Conservation (phyloP, 2,888 invertebrate species). For the Pemphredon lugubris region DNA sequence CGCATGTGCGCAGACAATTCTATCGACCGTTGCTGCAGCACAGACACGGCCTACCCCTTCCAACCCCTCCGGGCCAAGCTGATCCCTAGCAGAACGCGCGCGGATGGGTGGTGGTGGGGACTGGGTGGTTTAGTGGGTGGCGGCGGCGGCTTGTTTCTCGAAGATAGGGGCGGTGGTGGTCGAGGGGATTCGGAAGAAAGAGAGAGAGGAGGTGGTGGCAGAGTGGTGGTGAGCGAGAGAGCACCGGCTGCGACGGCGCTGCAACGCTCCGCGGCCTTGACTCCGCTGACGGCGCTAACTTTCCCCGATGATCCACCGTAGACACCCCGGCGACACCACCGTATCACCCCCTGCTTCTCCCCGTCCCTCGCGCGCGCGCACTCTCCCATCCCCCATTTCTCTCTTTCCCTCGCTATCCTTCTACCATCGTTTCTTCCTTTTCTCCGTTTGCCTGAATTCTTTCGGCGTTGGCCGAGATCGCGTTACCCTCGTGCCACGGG, state of each 20-base stretch:
- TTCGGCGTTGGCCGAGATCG: slow-evolving; percentile 44
- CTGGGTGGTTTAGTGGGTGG: too few species aligned
- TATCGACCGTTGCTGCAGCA: slow-evolving; percentile 79
- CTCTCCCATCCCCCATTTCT: slow-evolving; percentile 4
- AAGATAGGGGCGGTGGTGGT: slow-evolving; percentile 45
- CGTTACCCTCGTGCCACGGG: slow-evolving; percentile 43
- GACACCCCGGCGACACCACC: slow-evolving; percentile 70
- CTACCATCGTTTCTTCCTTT: slow-evolving; percentile 15
- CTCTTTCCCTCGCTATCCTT: not conserved
- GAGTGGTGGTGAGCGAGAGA: slow-evolving; percentile 40
- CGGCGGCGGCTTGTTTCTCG: slow-evolving; percentile 54
- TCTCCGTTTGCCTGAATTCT: slow-evolving; percentile 44
- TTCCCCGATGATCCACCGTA: slow-evolving; percentile 75
- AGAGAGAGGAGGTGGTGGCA: slow-evolving; percentile 37
- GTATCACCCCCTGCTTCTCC: not conserved
- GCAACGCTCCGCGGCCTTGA: slow-evolving; percentile 75
- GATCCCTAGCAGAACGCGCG: slow-evolving; percentile 66
- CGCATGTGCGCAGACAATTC: slow-evolving; percentile 80
- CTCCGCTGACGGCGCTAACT: slow-evolving; percentile 73
- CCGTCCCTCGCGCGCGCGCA: not conserved
- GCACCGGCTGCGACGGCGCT: slow-evolving; percentile 60
- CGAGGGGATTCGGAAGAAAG: slow-evolving; percentile 13
- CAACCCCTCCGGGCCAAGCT: slow-evolving; percentile 60
- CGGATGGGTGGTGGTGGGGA: too few species aligned
- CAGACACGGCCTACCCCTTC: slow-evolving; percentile 78